phyloP scores from a whole-genome alignment of 1,140 invertebrate species.

The Neoseiulus cucumeris region DNA sequence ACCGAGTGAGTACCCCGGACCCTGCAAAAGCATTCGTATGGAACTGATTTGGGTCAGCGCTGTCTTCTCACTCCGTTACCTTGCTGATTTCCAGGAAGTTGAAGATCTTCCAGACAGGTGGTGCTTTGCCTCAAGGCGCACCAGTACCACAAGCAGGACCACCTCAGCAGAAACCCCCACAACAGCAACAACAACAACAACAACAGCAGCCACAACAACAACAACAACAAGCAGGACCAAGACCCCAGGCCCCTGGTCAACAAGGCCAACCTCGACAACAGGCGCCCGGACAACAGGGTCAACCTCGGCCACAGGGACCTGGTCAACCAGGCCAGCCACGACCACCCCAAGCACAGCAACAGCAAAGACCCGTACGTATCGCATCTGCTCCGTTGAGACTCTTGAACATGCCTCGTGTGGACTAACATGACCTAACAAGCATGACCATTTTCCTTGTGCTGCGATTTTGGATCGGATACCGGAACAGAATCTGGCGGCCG shows the following conservation, averaged over 20 bases:
- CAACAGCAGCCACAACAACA: slow-evolving; percentile 7
- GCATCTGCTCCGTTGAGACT: not conserved
- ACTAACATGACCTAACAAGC: too few species aligned
- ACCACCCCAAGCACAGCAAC: not conserved
- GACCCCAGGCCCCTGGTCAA: not conserved
- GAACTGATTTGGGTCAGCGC: not conserved
- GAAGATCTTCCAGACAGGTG: slow-evolving; percentile 42
- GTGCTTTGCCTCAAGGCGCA: slow-evolving; percentile 25
- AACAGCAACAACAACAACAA: slow-evolving; percentile 15
- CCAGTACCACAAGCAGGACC: slow-evolving; percentile 3
- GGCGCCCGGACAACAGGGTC: slow-evolving; percentile 11
- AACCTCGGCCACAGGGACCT: not conserved
- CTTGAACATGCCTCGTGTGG: not conserved
- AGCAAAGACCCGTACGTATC: slow-evolving; percentile 6
- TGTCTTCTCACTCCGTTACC: not conserved
- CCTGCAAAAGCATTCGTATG: too few species aligned
- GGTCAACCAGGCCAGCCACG: slow-evolving; percentile 8
- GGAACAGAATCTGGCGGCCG: slow-evolving; percentile 7
- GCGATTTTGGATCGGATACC: too few species aligned
- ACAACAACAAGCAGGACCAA: not conserved
- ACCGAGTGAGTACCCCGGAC: slow-evolving; percentile 60
- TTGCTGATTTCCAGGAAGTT: slow-evolving; percentile 44
- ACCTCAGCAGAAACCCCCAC: slow-evolving; percentile 13
- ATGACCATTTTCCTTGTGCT: too few species aligned
- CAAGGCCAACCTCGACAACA: not conserved